phyloP scores from a whole-genome alignment of 53 echinoderm and acorn worm genomes.

The Hippasteria phrygiana region DNA sequence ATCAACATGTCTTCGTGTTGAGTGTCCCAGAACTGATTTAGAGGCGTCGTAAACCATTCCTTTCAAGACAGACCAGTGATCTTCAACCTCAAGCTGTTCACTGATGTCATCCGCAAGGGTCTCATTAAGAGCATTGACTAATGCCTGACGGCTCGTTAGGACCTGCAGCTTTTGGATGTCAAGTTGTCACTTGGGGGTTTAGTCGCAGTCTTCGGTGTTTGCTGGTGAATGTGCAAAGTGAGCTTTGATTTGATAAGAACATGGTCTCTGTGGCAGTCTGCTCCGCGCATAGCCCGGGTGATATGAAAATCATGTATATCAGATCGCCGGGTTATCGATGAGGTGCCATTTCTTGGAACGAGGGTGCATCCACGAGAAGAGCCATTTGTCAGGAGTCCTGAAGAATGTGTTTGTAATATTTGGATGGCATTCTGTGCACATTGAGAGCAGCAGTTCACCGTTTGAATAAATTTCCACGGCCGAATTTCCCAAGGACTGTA shows the following conservation, averaged over 20 bases:
- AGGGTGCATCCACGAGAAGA: conserved; percentile 16
- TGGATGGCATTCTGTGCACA: conserved; percentile 20
- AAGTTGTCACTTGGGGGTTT: neutral
- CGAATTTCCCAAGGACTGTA: conserved; percentile 4
- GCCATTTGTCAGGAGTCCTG: neutral
- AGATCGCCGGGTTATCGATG: neutral
- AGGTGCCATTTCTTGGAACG: conserved; percentile 17
- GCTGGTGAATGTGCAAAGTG: neutral
- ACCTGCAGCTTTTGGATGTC: neutral
- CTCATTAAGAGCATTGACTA: conserved; percentile 5
- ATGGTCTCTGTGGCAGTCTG: conserved; percentile 25
- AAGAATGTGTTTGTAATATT: neutral
- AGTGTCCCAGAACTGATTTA: neutral
- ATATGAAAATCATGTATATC: neutral
- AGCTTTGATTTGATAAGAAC: conserved; percentile 2
- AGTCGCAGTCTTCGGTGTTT: neutral
- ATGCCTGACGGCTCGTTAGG: neutral
- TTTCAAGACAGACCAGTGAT: no score
- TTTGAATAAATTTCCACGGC: neutral
- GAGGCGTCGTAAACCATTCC: no score
- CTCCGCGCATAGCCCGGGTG: conserved; percentile 9
- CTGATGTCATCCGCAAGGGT: neutral
- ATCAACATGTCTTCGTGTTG: neutral
- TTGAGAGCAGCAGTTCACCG: conserved; percentile 9
- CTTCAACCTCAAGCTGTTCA: neutral